A percentile compares a stretch with the other conserved stretches of the same genome.
phyloP scores from a whole-genome alignment of 2,113 vertebrate genomes.

The Crotalus viridis region DNA sequence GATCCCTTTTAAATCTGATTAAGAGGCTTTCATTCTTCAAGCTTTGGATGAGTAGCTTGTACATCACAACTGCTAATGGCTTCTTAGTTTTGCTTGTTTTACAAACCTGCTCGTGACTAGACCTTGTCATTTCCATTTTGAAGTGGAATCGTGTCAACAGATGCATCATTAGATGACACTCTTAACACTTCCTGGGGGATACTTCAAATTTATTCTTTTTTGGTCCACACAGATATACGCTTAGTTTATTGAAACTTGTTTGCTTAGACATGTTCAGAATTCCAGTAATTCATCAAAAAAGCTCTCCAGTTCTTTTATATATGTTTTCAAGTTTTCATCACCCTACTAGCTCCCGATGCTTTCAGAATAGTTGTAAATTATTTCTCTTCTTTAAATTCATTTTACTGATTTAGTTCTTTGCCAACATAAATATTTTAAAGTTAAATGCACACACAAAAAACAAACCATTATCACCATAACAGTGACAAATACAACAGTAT shows the following conservation, averaged over 20 bases:
- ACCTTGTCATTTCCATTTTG: background rate
- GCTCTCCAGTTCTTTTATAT: background rate
- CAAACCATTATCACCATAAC: background rate
- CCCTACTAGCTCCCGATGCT: background rate
- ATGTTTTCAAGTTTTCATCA: background rate
- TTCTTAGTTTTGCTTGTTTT: background rate
- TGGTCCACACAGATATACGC: background rate
- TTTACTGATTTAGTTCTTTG: background rate
- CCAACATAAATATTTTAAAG: background rate
- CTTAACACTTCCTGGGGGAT: background rate
- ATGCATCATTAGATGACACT: background rate
- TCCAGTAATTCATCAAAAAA: background rate
- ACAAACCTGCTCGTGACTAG: background rate
- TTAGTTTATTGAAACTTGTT: background rate
- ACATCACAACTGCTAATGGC: background rate
- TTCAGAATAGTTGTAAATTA: background rate
- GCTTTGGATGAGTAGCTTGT: constrained; percentile 21
- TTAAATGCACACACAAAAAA: background rate
- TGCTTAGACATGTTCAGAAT: background rate
- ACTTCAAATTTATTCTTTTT: background rate
- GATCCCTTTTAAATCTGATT: constrained; percentile 15
- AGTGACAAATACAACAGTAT: background rate
- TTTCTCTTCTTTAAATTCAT: background rate
- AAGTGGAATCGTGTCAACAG: background rate
- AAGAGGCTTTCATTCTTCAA: background rate